A percentile compares a stretch with the other conserved stretches of the same genome.
These are phyloP conservation scores for Tenrec ecaudatus DNA, from an alignment of 2,113 vertebrate species.

Conservation along the genomic window DNA sequence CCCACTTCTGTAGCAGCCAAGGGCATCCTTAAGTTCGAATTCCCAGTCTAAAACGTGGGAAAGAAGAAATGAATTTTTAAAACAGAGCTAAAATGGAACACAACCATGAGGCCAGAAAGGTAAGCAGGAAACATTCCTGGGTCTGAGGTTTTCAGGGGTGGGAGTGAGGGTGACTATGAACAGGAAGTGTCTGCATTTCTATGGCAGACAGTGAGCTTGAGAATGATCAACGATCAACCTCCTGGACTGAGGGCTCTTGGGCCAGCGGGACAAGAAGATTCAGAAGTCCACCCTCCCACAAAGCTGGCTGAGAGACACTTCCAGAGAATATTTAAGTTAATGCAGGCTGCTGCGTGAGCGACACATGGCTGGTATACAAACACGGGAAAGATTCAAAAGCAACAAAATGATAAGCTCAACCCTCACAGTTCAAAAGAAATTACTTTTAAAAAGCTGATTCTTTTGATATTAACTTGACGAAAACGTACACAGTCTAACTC, in stretches of 20 bases:
- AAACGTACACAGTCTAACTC: constrained; percentile 12
- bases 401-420: constrained; percentile 58
- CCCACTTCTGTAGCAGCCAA: neutral
- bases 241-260: neutral
- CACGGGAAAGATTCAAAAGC: constrained; percentile 41
- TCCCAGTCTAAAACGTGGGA: constrained; percentile 1
- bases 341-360: neutral
- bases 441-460: neutral
- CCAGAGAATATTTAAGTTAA: constrained; percentile 56
- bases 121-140: constrained; percentile 2
- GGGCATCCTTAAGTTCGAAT: constrained; percentile 49
- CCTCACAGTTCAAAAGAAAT: neutral
- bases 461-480: constrained; percentile 49
- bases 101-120: neutral
- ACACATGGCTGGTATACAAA: constrained; percentile 17
- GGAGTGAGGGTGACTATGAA: neutral
- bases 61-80: constrained; percentile 18
- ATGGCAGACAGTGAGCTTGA: neutral
- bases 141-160: neutral
- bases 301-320: constrained; percentile 28
- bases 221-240: constrained; percentile 7
- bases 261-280: neutral
- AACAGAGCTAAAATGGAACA: neutral
- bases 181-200: constrained; percentile 45
- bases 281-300: constrained; percentile 15